A percentile compares a stretch with the other conserved stretches of the same genome.
Evolutionary conservation across 2,113 vertebrate species (phyloP).

Genomic region (Monopterus albus): DNA sequence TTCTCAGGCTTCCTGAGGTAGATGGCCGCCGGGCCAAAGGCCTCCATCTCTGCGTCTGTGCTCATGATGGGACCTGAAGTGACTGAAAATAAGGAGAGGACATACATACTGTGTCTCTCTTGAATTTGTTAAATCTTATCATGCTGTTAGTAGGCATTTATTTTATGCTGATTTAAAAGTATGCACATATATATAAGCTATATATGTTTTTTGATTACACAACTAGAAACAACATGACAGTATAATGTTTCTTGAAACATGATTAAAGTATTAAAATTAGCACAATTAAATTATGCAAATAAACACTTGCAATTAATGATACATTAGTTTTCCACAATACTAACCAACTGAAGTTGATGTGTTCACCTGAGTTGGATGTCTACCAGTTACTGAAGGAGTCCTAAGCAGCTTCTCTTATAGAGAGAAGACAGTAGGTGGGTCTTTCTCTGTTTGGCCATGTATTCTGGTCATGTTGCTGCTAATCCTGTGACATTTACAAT

Average conservation of each 20-base stretch:
- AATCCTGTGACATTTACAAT: constrained; percentile 62
- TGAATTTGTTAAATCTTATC: neutral
- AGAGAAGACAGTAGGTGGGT: constrained; percentile 63
- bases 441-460: constrained; percentile 71
- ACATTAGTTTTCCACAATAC: neutral
- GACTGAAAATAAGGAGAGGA: constrained; percentile 19
- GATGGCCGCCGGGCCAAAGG: constrained; percentile 61
- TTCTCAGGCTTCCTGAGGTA: constrained; percentile 70
- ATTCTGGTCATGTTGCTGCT: constrained; percentile 69
- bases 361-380: constrained; percentile 61
- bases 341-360: neutral
- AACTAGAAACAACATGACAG: too few species aligned
- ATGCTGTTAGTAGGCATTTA: neutral
- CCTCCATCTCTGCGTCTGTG: constrained; percentile 73
- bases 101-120: neutral
- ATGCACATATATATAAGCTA: too few species aligned
- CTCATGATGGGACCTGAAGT: constrained; percentile 65
- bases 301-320: neutral
- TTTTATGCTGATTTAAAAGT: too few species aligned
- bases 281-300: neutral
- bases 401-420: constrained; percentile 65
- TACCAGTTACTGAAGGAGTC: constrained; percentile 47
- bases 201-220: too few species aligned
- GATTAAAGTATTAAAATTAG: neutral
- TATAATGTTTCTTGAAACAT: neutral